Percentiles rank a stretch among this genome's conserved stretches.
Evolutionary conservation across 2,113 vertebrate genomes (phyloP).

Genomic region (Microcebus jonahi): DNA sequence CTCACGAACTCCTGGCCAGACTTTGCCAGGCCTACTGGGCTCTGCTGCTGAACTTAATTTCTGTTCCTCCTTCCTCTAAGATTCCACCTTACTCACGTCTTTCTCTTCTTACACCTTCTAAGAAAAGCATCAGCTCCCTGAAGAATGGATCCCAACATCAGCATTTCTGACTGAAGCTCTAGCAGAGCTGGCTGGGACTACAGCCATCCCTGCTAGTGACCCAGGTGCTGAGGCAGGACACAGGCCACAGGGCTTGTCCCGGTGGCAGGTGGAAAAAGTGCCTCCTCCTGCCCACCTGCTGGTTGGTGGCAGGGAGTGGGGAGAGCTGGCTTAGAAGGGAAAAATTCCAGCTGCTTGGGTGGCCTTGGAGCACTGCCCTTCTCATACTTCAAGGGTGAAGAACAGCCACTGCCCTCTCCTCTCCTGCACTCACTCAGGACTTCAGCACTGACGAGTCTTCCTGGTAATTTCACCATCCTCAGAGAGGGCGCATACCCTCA

Average conservation of each 20-base stretch:
- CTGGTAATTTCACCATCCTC: not conserved
- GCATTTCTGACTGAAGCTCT: not conserved
- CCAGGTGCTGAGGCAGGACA: not conserved
- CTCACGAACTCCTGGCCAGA: not conserved
- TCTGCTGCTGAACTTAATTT: not conserved
- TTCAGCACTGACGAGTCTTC: not conserved
- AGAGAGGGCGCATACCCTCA: not conserved
- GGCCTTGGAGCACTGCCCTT: not conserved
- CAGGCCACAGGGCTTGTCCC: not conserved
- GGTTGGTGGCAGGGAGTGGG: not conserved
- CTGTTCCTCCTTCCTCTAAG: constrained; percentile 43
- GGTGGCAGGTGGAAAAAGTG: not conserved
- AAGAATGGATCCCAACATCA: not conserved
- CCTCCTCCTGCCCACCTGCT: not conserved
- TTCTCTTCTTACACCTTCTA: constrained; percentile 37
- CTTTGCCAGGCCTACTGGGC: not conserved
- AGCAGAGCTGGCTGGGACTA: not conserved
- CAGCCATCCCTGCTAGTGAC: not conserved
- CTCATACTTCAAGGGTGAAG: not conserved
- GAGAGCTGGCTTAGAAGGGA: not conserved
- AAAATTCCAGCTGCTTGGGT: not conserved
- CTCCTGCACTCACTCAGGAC: not conserved
- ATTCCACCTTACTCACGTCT: not conserved
- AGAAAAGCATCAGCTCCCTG: constrained; percentile 36
- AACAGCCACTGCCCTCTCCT: not conserved